Percentiles rank a stretch among this genome's conserved stretches.
phyloP scores from a whole-genome alignment of 2,888 invertebrate genomes.

The Lepidonotus clava region DNA sequence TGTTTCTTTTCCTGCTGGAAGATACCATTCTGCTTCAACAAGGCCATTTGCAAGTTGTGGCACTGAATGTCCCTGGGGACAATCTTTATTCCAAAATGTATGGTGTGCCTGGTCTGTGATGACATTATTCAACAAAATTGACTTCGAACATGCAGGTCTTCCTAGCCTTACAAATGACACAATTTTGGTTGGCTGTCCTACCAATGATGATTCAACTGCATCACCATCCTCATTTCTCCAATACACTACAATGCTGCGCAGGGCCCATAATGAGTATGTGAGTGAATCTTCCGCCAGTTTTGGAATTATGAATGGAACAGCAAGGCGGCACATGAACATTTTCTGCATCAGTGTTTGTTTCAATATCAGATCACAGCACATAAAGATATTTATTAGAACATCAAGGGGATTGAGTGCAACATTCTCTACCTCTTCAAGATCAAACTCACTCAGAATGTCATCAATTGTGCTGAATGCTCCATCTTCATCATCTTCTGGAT shows the following conservation, averaged over 20 bases:
- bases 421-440: neutral
- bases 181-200: neutral
- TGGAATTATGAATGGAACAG: neutral
- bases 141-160: constrained; percentile 11
- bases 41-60: neutral
- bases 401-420: neutral
- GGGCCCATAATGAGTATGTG: neutral
- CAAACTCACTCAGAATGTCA: neutral
- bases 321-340: constrained; percentile 5
- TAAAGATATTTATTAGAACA: neutral
- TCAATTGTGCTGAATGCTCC: neutral
- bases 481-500: neutral
- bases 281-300: neutral
- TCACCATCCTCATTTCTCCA: neutral
- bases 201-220: neutral
- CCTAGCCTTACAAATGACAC: constrained; percentile 29
- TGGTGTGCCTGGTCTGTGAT: neutral
- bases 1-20: neutral
- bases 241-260: constrained; percentile 14
- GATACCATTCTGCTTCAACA: constrained; percentile 35
- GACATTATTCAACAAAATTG: neutral
- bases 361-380: neutral
- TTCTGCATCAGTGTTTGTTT: neutral
- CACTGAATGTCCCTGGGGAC: neutral
- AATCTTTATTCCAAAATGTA: constrained; percentile 29